Evolutionary conservation across 2,888 invertebrate genomes (phyloP).

Genomic region (Clivina fossor): DNA sequence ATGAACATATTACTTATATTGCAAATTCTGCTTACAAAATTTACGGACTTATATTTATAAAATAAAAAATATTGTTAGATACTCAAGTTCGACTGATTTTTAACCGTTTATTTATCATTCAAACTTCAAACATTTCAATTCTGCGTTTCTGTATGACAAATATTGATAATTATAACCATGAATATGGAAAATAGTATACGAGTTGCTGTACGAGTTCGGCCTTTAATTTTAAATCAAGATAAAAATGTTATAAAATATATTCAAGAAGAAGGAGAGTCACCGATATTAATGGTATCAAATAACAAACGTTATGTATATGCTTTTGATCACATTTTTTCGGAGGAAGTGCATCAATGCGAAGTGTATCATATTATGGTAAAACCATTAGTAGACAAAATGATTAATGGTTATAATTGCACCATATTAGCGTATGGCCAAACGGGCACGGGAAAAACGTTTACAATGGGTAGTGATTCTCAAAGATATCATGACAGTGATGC

Average conservation of each 20-base stretch:
- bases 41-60: no score
- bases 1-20: no score
- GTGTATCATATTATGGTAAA: slow-evolving; percentile 51
- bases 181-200: slow-evolving; percentile 18
- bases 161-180: no score
- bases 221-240: slow-evolving; percentile 34
- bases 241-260: slow-evolving; percentile 26
- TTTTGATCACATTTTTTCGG: slow-evolving; percentile 53
- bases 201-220: slow-evolving; percentile 45
- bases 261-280: slow-evolving; percentile 41
- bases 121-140: no score
- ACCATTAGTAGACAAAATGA: slow-evolving; percentile 51
- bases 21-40: no score
- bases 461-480: slow-evolving; percentile 52
- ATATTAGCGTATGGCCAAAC: slow-evolving; percentile 59
- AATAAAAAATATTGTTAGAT: no score
- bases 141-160: no score
- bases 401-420: slow-evolving; percentile 55
- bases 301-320: slow-evolving; percentile 48
- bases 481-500: slow-evolving; percentile 43
- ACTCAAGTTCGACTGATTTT: no score
- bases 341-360: slow-evolving; percentile 49
- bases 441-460: slow-evolving; percentile 58
- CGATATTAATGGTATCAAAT: slow-evolving; percentile 45
- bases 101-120: no score